Conservation (phyloP, 2,888 invertebrate species). For the Dolichopus griseipennis region DNA sequence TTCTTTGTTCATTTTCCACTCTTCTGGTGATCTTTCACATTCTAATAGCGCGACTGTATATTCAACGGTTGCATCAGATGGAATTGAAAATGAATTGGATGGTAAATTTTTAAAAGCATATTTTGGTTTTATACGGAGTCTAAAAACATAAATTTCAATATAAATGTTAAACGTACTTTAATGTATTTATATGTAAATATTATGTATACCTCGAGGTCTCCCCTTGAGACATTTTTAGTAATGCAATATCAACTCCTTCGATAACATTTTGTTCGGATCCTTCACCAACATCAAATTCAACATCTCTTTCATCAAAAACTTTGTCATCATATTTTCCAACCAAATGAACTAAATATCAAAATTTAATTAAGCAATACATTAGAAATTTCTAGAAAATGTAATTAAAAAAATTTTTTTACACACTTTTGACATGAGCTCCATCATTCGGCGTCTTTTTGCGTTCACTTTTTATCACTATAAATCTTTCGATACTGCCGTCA, state of each 20-base stretch:
- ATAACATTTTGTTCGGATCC: conserved; percentile 66
- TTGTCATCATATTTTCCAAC: conserved; percentile 30
- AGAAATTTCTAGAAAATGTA: too few relatives aligned
- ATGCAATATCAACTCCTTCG: conserved; percentile 71
- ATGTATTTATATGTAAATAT: background rate
- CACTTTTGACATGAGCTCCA: conserved; percentile 75
- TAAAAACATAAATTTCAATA: conserved; percentile 17
- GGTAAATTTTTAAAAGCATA: conserved; percentile 72
- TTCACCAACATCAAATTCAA: conserved; percentile 79
- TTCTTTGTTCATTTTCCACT: conserved; percentile 69
- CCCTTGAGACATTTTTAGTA: conserved; percentile 69
- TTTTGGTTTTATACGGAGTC: conserved; percentile 61
- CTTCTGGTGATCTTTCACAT: conserved; percentile 75
- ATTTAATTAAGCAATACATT: background rate
- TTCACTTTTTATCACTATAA: conserved; percentile 60
- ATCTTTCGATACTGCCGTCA: conserved; percentile 73
- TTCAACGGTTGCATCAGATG: conserved; percentile 66
- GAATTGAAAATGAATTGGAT: conserved; percentile 61
- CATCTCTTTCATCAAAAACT: conserved; percentile 61
- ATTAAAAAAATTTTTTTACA: conserved; percentile 15
- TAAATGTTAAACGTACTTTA: background rate
- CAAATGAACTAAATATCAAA: conserved; percentile 29
- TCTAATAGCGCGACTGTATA: conserved; percentile 73
- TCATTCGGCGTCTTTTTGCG: conserved; percentile 69
- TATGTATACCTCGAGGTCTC: conserved; percentile 56